Conservation (phyloP, 2,888 invertebrate species). For the Melipona bicolor region DNA sequence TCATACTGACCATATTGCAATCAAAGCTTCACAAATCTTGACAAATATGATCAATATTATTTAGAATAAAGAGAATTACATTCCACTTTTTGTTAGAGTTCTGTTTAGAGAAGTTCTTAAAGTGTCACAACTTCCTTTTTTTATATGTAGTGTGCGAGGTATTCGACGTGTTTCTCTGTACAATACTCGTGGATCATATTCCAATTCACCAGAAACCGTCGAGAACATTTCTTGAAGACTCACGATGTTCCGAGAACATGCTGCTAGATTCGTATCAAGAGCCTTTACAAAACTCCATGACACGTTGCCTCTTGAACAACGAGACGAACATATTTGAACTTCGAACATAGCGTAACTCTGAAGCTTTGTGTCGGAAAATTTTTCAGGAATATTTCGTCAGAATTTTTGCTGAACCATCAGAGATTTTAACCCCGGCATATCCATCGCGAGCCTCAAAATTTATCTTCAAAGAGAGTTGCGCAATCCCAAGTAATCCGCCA, state of each 20-base stretch:
- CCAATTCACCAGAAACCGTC: slow-evolving; percentile 19
- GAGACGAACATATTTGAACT: slow-evolving; percentile 71
- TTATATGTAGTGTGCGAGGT: slow-evolving; percentile 21
- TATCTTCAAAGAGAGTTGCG: slow-evolving; percentile 76
- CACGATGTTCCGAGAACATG: slow-evolving; percentile 56
- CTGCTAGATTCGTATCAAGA: slow-evolving; percentile 57
- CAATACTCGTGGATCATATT: slow-evolving; percentile 4
- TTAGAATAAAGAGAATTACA: slow-evolving; percentile 32
- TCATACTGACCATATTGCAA: slow-evolving; percentile 63
- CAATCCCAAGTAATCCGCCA: slow-evolving; percentile 79
- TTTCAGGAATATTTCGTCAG: slow-evolving; percentile 33
- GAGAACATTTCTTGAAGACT: slow-evolving; percentile 24
- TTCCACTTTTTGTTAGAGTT: slow-evolving; percentile 7
- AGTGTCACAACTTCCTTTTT: slow-evolving; percentile 27
- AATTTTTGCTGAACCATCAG: slow-evolving; percentile 29
- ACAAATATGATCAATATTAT: slow-evolving; percentile 31
- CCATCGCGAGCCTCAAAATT: slow-evolving; percentile 55
- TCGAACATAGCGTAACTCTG: slow-evolving; percentile 42
- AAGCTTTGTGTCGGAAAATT: slow-evolving; percentile 27
- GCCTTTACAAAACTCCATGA: slow-evolving; percentile 68
- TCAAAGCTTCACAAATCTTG: slow-evolving; percentile 55
- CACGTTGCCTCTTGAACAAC: slow-evolving; percentile 71
- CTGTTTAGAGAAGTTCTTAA: slow-evolving; percentile 11
- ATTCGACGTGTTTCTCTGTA: slow-evolving; percentile 13
- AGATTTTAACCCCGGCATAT: slow-evolving; percentile 45